phyloP scores from a whole-genome alignment of 2,888 invertebrate genomes.

The Drosophila prolongata region DNA sequence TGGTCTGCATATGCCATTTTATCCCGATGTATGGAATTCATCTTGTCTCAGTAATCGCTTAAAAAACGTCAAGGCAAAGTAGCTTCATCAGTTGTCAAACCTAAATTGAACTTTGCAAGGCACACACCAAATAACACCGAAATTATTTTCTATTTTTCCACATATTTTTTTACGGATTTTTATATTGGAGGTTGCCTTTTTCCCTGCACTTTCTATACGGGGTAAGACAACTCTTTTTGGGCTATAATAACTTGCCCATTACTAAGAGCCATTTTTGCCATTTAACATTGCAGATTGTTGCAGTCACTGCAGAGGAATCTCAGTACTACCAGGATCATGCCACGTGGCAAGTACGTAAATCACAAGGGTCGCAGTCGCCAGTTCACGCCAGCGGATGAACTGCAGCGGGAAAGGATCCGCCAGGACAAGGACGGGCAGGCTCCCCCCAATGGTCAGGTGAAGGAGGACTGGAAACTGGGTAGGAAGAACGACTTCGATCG shows the following conservation, averaged over 20 bases:
- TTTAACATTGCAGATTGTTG: no score
- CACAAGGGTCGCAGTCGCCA: constrained; percentile 53
- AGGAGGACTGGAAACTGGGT: not conserved
- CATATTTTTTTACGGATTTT: not conserved
- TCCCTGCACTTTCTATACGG: no score
- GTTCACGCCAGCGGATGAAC: constrained; percentile 50
- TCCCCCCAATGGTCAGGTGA: not conserved
- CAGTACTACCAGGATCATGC: constrained; percentile 9
- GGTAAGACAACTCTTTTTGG: no score
- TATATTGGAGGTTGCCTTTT: not conserved
- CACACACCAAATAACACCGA: not conserved
- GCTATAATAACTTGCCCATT: no score
- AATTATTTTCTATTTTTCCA: not conserved
- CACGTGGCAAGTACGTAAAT: constrained; percentile 13
- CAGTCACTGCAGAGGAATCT: not conserved
- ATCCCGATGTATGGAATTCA: no score
- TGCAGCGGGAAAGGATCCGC: constrained; percentile 22
- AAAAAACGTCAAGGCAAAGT: no score
- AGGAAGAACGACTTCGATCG: not conserved
- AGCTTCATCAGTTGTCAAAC: not conserved
- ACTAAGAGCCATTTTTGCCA: no score
- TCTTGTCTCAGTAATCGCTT: no score
- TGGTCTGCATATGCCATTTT: no score
- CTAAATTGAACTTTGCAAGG: not conserved
- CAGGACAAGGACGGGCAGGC: not conserved